Evolutionary conservation across 2,113 vertebrate species (phyloP).

Genomic region (Condylura cristata): DNA sequence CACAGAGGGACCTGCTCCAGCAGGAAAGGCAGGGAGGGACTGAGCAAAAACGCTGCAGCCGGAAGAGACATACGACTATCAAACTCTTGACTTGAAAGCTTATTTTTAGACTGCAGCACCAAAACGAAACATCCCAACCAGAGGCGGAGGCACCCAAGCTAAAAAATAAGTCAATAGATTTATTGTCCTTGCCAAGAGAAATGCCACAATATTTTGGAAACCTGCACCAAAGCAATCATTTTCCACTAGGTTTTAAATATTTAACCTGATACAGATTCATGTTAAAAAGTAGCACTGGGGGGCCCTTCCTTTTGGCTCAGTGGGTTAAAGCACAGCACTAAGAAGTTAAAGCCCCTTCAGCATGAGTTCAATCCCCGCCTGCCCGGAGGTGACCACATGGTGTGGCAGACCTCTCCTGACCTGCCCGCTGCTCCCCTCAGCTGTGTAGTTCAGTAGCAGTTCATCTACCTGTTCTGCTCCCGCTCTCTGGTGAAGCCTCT

Average conservation of each 20-base stretch:
- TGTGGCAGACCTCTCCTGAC: too few relatives aligned
- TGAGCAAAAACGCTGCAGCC: slow-evolving; percentile 45
- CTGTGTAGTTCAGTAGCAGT: too few relatives aligned
- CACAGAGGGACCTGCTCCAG: slow-evolving; percentile 34
- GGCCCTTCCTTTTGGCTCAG: too few relatives aligned
- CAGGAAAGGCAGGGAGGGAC: slow-evolving; percentile 17
- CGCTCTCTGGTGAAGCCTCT: too few relatives aligned
- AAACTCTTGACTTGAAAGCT: slow-evolving; percentile 61
- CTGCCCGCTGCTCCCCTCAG: too few relatives aligned
- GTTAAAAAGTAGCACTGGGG: slow-evolving; percentile 41
- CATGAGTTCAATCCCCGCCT: too few relatives aligned
- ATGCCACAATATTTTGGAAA: slow-evolving; percentile 61
- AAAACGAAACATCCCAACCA: slow-evolving; percentile 54
- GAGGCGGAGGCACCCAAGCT: slow-evolving; percentile 6
- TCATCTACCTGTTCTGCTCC: too few relatives aligned
- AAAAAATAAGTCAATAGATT: slow-evolving; percentile 46
- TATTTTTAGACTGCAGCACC: slow-evolving; percentile 65
- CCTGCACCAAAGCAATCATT: slow-evolving; percentile 25
- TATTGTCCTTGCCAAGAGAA: slow-evolving; percentile 52
- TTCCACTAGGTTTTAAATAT: slow-evolving; percentile 42
- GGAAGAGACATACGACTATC: slow-evolving; percentile 59
- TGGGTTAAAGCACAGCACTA: too few relatives aligned
- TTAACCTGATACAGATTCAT: slow-evolving; percentile 43
- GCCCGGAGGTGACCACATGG: too few relatives aligned
- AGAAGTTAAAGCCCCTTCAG: too few relatives aligned